Percentiles rank a stretch among this genome's conserved stretches.
Conservation (phyloP, 2,113 vertebrate genomes). For the Vanacampus margaritifer region DNA sequence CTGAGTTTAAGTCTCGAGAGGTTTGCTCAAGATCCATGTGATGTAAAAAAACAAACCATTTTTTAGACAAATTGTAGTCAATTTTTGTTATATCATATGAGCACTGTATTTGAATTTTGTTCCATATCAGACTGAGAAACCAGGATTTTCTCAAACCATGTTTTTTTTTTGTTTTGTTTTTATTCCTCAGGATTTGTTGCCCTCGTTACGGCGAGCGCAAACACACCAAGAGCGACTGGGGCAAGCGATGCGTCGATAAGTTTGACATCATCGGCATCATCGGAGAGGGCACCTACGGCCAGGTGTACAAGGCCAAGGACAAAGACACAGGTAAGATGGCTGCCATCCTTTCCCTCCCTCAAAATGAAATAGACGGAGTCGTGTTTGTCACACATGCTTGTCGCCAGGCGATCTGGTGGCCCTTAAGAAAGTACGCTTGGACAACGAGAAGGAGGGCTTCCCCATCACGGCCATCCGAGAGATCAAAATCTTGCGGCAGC, state of each 20-base stretch:
- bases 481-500: constrained; percentile 95
- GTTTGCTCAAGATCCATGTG: too few species aligned
- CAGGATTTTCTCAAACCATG: not conserved
- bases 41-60: too few species aligned
- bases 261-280: constrained; percentile 98
- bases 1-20: too few species aligned
- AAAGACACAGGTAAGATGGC: constrained; percentile 86
- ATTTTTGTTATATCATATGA: too few species aligned
- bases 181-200: constrained; percentile 86
- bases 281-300: constrained; percentile 95
- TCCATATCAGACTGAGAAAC: not conserved
- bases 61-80: too few species aligned
- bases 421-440: constrained; percentile 94
- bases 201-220: constrained; percentile 96
- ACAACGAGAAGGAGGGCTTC: constrained; percentile 98
- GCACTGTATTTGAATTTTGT: not conserved
- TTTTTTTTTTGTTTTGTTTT: not conserved
- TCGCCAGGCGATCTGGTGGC: constrained; percentile 89
- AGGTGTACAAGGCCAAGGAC: constrained; percentile 99
- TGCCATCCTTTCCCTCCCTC: not conserved
- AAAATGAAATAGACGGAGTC: not conserved
- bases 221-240: constrained; percentile 95
- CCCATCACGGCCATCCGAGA: constrained; percentile 97
- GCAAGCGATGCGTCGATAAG: constrained; percentile 96
- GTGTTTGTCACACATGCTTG: not conserved